A percentile compares a stretch with the other conserved stretches of the same genome.
Conservation (phyloP, 1,140 invertebrate species). For the Bombus sibiricus region DNA sequence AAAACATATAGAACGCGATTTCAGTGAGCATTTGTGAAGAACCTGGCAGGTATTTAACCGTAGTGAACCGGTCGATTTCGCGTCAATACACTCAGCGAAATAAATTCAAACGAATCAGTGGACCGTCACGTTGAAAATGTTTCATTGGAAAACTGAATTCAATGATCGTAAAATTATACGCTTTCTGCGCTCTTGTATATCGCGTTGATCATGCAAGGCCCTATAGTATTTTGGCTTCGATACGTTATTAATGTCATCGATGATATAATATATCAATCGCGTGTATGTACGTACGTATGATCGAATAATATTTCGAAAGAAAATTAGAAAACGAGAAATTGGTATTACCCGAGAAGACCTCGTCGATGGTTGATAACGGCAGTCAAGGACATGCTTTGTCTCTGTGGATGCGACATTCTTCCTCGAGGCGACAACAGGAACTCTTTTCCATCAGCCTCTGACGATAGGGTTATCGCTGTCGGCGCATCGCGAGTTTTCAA, state of each 20-base stretch:
- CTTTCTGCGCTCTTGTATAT: slow-evolving; percentile 20
- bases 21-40: not conserved
- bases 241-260: slow-evolving; percentile 22
- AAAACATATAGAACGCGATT: not conserved
- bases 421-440: slow-evolving; percentile 56
- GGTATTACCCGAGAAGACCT: slow-evolving; percentile 74
- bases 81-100: slow-evolving; percentile 24
- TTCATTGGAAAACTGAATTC: slow-evolving; percentile 42
- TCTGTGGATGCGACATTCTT: slow-evolving; percentile 70
- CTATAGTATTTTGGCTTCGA: slow-evolving; percentile 19
- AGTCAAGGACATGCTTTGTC: slow-evolving; percentile 77
- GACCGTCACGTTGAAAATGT: slow-evolving; percentile 41
- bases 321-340: not conserved
- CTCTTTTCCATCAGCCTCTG: slow-evolving; percentile 46
- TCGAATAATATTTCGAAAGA: not conserved
- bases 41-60: slow-evolving; percentile 19
- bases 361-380: slow-evolving; percentile 77
- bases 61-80: slow-evolving; percentile 3
- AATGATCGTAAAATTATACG: slow-evolving; percentile 51
- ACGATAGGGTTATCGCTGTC: slow-evolving; percentile 31
- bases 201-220: not conserved
- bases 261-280: not conserved
- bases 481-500: slow-evolving; percentile 49
- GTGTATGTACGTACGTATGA: not conserved
- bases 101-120: slow-evolving; percentile 39